A percentile compares a stretch with the other conserved stretches of the same genome.
These are phyloP conservation scores for Ischnus inquisitorius DNA, from an alignment of 2,888 invertebrate genomes.

Conservation along the genomic window DNA sequence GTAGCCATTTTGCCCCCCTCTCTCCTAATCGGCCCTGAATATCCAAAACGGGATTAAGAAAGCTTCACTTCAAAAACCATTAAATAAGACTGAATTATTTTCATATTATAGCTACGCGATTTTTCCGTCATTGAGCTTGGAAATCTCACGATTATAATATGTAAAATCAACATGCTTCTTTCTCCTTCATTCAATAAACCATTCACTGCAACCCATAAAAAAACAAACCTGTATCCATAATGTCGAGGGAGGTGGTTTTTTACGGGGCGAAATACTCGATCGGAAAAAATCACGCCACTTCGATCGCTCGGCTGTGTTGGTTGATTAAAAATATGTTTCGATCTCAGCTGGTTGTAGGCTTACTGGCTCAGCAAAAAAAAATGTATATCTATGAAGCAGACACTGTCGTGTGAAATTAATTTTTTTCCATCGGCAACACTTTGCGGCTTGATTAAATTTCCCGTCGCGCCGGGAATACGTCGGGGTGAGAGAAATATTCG, in stretches of 20 bases:
- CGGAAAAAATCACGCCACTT: not conserved
- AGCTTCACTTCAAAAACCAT: too few relatives aligned
- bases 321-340: constrained; percentile 14
- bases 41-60: too few relatives aligned
- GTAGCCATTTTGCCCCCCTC: too few relatives aligned
- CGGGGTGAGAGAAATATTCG: constrained; percentile 53
- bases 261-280: not conserved
- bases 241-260: not conserved
- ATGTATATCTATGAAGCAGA: not conserved
- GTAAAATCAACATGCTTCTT: too few relatives aligned
- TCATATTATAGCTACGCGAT: too few relatives aligned
- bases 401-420: constrained; percentile 8
- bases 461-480: constrained; percentile 47
- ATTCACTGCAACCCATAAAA: too few relatives aligned
- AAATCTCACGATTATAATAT: too few relatives aligned
- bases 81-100: too few relatives aligned
- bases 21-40: too few relatives aligned
- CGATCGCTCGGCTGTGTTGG: not conserved
- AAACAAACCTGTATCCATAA: not conserved
- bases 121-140: too few relatives aligned
- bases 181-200: too few relatives aligned
- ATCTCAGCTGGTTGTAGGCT: not conserved
- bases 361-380: not conserved
- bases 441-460: constrained; percentile 64
- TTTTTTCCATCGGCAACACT: constrained; percentile 51